phyloP scores from a whole-genome alignment of 2,113 vertebrate species.

The Circaetus cinerascens region DNA sequence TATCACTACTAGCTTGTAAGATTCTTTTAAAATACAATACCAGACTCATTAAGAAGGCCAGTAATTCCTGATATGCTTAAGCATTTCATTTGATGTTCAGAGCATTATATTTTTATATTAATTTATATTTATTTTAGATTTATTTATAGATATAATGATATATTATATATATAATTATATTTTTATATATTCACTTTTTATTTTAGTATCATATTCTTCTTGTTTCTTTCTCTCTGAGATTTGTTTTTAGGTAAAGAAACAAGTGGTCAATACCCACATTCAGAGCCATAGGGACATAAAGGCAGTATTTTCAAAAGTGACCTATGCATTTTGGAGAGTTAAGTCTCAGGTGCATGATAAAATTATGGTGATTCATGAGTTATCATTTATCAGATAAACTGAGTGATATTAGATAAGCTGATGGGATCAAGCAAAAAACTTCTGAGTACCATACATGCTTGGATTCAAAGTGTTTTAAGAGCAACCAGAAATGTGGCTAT shows the following conservation, averaged over 20 bases:
- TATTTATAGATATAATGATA: neutral
- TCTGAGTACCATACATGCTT: neutral
- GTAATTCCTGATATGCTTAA: neutral
- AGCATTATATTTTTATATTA: neutral
- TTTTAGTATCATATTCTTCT: neutral
- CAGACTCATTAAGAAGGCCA: neutral
- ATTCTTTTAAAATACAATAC: neutral
- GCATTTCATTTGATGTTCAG: neutral
- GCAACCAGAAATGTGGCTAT: neutral
- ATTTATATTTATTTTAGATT: neutral
- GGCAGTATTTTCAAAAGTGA: neutral
- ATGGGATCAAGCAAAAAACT: neutral
- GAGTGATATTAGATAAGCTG: neutral
- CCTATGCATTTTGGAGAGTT: neutral
- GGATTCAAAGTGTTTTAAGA: neutral
- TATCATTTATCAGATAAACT: neutral
- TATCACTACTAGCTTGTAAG: neutral
- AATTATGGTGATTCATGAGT: neutral
- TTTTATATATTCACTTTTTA: neutral
- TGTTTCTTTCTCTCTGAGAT: neutral
- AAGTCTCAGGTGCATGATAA: neutral
- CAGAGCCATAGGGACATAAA: neutral
- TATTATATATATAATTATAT: neutral
- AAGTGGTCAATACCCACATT: neutral
- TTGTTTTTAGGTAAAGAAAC: neutral